These are phyloP conservation scores for Sebastes iracundus DNA, from an alignment of 2,797 vertebrate species.

Conservation along the genomic window DNA sequence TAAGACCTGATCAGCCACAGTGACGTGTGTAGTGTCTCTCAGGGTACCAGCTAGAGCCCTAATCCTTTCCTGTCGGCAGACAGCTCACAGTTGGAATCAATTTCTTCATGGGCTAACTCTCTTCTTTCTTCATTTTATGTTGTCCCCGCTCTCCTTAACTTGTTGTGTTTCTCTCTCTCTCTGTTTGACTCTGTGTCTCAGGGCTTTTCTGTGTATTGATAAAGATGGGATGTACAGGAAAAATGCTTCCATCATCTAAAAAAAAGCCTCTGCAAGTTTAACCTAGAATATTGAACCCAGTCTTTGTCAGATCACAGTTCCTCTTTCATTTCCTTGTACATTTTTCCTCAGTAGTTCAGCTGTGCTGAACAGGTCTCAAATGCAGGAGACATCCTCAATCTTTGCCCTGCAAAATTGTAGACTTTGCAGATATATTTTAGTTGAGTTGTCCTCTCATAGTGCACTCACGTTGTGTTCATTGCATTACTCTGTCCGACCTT, in stretches of 20 bases:
- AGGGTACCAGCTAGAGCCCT: constrained; percentile 43
- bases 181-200: background rate
- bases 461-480: background rate
- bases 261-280: background rate
- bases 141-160: background rate
- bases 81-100: constrained; percentile 45
- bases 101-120: constrained; percentile 18
- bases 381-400: background rate
- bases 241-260: background rate
- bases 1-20: constrained; percentile 73
- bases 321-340: background rate
- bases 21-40: constrained; percentile 57
- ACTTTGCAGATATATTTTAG: background rate
- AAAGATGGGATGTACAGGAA: background rate
- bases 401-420: background rate
- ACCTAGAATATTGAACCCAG: background rate
- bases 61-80: constrained; percentile 61
- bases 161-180: background rate
- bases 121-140: constrained; percentile 2
- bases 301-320: background rate
- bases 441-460: background rate
- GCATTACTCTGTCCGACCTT: background rate
- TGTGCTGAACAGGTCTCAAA: background rate
- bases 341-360: background rate
- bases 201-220: background rate